A percentile compares a stretch with the other conserved stretches of the same genome.
Conservation (phyloP, 2,888 invertebrate genomes). For the Nymphalis polychloros region DNA sequence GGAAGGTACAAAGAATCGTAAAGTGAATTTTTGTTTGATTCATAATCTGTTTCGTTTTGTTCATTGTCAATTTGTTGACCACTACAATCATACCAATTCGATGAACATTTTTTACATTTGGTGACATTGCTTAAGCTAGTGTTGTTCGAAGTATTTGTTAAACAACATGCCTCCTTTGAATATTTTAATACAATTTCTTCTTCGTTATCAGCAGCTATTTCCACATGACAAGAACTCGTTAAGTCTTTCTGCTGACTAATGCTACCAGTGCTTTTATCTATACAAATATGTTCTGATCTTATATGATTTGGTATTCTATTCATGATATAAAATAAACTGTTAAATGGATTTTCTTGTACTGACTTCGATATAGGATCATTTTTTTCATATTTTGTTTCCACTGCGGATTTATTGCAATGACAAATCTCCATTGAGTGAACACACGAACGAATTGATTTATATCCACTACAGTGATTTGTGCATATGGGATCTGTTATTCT, state of each 20-base stretch:
- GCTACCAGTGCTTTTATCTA: background rate
- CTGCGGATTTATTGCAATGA: slow-evolving; percentile 56
- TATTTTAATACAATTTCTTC: slow-evolving; percentile 50
- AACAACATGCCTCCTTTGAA: slow-evolving; percentile 43
- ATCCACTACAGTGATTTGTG: slow-evolving; percentile 54
- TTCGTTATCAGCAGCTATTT: slow-evolving; percentile 31
- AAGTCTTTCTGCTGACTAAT: background rate
- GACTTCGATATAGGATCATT: slow-evolving; percentile 54
- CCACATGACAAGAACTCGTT: slow-evolving; percentile 14
- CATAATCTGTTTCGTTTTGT: slow-evolving; percentile 35
- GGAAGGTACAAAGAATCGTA: slow-evolving; percentile 50
- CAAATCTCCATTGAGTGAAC: slow-evolving; percentile 52
- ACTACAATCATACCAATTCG: slow-evolving; percentile 30
- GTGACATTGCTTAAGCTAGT: slow-evolving; percentile 40
- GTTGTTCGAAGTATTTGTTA: slow-evolving; percentile 45
- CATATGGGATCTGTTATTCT: background rate
- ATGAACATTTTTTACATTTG: slow-evolving; percentile 30
- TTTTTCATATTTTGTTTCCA: slow-evolving; percentile 46
- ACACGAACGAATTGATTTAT: slow-evolving; percentile 62
- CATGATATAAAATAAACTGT: slow-evolving; percentile 59
- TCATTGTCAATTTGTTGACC: slow-evolving; percentile 13
- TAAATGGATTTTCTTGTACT: slow-evolving; percentile 41
- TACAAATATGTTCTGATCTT: slow-evolving; percentile 30
- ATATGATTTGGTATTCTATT: slow-evolving; percentile 41
- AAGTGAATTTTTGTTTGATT: slow-evolving; percentile 41